phyloP scores from a whole-genome alignment of 2,113 vertebrate genomes.

The Motacilla alba region DNA sequence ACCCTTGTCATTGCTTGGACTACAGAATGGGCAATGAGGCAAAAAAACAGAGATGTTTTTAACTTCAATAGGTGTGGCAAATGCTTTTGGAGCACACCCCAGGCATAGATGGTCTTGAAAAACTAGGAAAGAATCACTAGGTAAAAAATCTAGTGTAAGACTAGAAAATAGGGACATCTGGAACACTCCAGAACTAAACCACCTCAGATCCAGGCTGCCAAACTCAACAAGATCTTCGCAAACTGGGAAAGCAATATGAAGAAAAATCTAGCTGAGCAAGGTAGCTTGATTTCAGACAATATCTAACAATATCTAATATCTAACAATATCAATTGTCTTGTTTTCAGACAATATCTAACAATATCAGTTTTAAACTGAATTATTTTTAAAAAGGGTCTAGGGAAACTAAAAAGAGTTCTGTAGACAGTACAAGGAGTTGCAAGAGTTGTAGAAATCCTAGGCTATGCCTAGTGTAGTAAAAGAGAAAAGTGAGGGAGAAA shows the following conservation, averaged over 20 bases:
- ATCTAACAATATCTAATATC: neutral
- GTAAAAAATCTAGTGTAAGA: neutral
- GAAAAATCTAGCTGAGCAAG: neutral
- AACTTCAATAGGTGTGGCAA: neutral
- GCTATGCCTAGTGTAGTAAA: neutral
- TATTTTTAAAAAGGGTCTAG: neutral
- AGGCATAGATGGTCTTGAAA: neutral
- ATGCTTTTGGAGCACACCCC: neutral
- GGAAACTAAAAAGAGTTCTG: neutral
- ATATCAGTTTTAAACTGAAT: neutral
- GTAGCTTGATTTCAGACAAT: neutral
- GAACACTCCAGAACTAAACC: neutral
- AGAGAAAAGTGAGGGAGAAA: neutral
- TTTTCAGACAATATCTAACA: neutral
- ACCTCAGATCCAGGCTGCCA: neutral
- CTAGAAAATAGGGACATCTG: neutral
- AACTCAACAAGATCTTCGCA: neutral
- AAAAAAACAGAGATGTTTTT: neutral
- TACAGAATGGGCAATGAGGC: neutral
- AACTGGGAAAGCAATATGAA: neutral
- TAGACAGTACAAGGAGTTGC: neutral
- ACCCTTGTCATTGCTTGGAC: neutral
- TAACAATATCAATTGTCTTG: neutral
- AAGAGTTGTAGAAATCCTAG: neutral
- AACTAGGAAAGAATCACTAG: neutral